Base-by-base conservation (phyloP, 2,888 invertebrate species). In the Seira sanloemensis region DNA sequence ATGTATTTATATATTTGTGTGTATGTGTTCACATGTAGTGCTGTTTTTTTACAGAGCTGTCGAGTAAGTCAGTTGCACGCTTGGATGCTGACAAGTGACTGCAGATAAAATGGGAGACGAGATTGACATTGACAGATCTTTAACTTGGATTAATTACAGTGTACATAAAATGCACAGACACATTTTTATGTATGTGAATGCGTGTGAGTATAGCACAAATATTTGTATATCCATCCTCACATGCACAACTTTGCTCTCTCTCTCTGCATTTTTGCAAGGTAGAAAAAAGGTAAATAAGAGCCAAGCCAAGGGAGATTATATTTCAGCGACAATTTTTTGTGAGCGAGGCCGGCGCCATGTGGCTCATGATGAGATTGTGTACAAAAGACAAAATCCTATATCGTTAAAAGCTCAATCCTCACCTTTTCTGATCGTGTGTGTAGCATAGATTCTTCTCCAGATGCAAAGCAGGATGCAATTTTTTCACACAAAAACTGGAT, bases 91-190 rank as follows among this genome's bases (percentile, higher is more conserved):
- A 78, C 77, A 84, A 78, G 78, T 84, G 77, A 78, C 83, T 84
- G 66, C 66, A 76, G 72, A 77, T 78, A 72, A 83, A 37, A 37
- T 37, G 37, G 37, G 37, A 37, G n/a, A 50, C 68, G 18, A 76
- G 83, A 79, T 67, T 79, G 79, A 79, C 79, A 79, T 78, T 79
- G 79, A 79, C 79, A 79, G 79, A 79, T 79, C 79, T 37, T 78
- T 73, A 79, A 79, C 62, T 73, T 26, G 79, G 79, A 79, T 79
- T 79, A 79, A 79, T 79, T 79, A 79, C 79, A 72, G 18, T 12
- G 50, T 24, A 23, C 21, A 71, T 24, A 37, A 37, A 4, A 71
- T n/a, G 50, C 71, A 37, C 69, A 19, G 50, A 58, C 50, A 75
- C 54, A 50, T 4, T 37, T 12, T n/a, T n/a, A n/a, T n/a, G n/a